phyloP scores from a whole-genome alignment of 2,888 invertebrate genomes.

The Erpobdella octoculata region DNA sequence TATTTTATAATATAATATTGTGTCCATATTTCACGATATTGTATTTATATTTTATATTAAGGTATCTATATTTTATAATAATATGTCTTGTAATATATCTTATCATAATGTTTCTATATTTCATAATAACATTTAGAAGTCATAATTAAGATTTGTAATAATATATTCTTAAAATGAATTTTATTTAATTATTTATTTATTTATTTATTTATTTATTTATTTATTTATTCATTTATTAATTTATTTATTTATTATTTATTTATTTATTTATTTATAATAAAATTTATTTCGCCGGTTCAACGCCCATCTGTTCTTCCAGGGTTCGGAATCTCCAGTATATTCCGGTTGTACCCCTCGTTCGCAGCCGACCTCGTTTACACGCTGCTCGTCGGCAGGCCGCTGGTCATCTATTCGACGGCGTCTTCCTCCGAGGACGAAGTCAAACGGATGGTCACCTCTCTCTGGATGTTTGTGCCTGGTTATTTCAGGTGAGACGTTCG shows the following conservation, averaged over 20 bases:
- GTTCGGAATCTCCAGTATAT: constrained; percentile 40
- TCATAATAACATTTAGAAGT: too few relatives aligned
- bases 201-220: neutral
- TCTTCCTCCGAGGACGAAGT: constrained; percentile 41
- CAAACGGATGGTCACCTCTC: constrained; percentile 41
- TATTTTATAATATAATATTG: too few relatives aligned
- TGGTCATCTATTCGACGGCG: constrained; percentile 42
- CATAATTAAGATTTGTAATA: too few relatives aligned
- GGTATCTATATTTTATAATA: too few relatives aligned
- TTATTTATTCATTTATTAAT: neutral
- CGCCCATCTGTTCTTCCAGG: constrained; percentile 37
- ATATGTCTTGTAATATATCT: too few relatives aligned
- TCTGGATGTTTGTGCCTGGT: constrained; percentile 46
- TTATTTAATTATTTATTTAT: neutral
- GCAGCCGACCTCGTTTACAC: constrained; percentile 44
- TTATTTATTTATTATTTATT: neutral
- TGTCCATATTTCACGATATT: too few relatives aligned
- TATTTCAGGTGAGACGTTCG: constrained; percentile 39
- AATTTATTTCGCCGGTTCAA: neutral
- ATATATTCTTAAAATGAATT: neutral
- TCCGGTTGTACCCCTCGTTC: constrained; percentile 39
- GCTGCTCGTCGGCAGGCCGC: constrained; percentile 45
- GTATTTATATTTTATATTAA: too few relatives aligned
- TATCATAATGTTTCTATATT: too few relatives aligned
- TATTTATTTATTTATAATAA: neutral